Percentiles rank a stretch among this genome's conserved stretches.
Conservation (phyloP, 2,113 vertebrate species). For the Pteronura brasiliensis region DNA sequence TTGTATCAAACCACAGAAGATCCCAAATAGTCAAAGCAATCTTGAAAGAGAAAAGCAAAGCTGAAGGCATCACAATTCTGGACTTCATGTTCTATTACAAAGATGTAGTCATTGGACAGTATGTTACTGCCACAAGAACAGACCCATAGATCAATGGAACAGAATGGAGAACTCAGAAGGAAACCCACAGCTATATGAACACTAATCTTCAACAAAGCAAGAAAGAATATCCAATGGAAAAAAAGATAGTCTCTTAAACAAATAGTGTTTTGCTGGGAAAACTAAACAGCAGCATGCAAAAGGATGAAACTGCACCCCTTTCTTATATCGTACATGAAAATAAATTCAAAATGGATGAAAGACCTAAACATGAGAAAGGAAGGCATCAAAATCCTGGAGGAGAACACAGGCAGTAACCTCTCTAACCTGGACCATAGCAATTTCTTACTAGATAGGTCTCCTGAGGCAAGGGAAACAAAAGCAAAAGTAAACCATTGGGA, state of each 20-base stretch:
- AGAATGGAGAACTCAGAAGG: not conserved
- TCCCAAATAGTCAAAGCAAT: not conserved
- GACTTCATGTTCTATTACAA: not conserved
- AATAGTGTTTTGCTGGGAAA: not conserved
- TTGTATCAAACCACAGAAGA: not conserved
- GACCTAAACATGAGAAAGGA: not conserved
- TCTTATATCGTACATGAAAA: not conserved
- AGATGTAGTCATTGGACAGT: not conserved
- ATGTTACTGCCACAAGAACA: not conserved
- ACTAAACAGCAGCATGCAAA: not conserved
- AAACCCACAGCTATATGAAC: not conserved
- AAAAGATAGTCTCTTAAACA: not conserved
- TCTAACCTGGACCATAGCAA: not conserved
- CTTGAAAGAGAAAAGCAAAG: not conserved
- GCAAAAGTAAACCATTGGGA: not conserved
- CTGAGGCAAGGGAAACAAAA: not conserved
- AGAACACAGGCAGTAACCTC: not conserved
- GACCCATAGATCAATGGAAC: not conserved
- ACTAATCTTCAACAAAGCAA: not conserved
- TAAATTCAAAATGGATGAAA: not conserved
- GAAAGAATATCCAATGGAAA: not conserved
- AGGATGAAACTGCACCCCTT: not conserved
- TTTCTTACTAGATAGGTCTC: not conserved
- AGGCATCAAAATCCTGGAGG: not conserved
- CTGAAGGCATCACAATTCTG: not conserved